Evolutionary conservation across 23 tunicate species (phyloP).

Genomic region (Ciona savignyi): DNA sequence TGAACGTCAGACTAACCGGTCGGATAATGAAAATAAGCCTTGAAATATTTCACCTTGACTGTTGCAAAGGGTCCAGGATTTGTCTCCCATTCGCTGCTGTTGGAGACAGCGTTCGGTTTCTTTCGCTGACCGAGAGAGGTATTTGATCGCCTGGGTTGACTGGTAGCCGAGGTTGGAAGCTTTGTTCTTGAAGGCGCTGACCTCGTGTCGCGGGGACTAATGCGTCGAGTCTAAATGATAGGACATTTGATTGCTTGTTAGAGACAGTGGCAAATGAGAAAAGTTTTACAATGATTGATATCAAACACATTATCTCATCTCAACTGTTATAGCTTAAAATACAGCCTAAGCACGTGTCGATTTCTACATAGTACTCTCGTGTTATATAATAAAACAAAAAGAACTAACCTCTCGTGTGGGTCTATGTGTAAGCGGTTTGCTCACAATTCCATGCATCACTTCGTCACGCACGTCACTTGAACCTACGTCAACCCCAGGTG

Average conservation of each 20-base stretch:
- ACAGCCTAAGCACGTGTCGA: too few species aligned
- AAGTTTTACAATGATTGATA: too few species aligned
- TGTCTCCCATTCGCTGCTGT: neutral
- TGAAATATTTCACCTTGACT: neutral
- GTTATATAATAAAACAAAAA: neutral
- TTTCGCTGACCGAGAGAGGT: neutral
- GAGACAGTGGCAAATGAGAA: too few species aligned
- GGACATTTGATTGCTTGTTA: too few species aligned
- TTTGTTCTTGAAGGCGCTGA: neutral
- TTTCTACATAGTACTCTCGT: neutral
- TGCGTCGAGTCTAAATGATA: too few species aligned
- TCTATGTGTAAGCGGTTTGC: slow-evolving; percentile 52
- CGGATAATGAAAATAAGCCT: too few species aligned
- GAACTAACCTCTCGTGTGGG: slow-evolving; percentile 12
- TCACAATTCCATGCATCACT: slow-evolving; percentile 74
- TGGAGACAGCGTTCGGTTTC: neutral
- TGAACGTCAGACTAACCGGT: too few species aligned
- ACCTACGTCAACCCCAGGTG: slow-evolving; percentile 69
- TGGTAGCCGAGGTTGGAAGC: neutral
- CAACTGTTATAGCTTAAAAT: too few species aligned
- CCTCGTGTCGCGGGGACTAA: neutral
- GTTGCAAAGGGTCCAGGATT: neutral
- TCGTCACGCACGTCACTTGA: slow-evolving; percentile 69
- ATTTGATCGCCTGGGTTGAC: neutral
- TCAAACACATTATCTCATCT: too few species aligned